Conservation (phyloP, 2,888 invertebrate genomes). For the Ornithoptera alexandrae region DNA sequence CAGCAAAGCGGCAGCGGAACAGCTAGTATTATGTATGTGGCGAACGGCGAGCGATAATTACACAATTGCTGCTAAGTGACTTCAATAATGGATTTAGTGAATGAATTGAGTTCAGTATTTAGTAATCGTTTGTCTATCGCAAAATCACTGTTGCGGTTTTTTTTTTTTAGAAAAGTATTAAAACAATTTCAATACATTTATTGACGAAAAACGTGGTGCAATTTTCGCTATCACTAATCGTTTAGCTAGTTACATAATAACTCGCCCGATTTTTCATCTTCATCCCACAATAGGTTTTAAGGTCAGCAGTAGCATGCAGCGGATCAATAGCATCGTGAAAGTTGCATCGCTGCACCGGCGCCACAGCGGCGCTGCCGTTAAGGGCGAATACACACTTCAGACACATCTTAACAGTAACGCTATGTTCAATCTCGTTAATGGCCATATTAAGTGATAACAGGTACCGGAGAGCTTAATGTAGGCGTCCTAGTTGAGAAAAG, state of each 20-base stretch:
- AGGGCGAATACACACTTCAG: slow-evolving; percentile 32
- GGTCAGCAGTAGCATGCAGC: slow-evolving; percentile 28
- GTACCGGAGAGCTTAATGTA: not conserved
- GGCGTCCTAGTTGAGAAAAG: not conserved
- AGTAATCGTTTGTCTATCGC: no score
- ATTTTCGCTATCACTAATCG: no score
- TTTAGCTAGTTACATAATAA: not conserved
- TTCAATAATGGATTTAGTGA: no score
- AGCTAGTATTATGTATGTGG: no score
- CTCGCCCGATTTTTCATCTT: slow-evolving; percentile 15
- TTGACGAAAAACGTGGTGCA: no score
- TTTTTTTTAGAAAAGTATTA: no score
- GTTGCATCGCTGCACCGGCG: slow-evolving; percentile 35
- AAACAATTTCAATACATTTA: no score
- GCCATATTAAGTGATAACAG: not conserved
- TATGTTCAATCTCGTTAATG: not conserved
- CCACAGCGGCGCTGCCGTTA: slow-evolving; percentile 32
- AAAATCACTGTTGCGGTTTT: no score
- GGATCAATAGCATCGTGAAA: slow-evolving; percentile 37
- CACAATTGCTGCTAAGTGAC: no score
- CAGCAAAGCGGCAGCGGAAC: no score
- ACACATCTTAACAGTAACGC: slow-evolving; percentile 17
- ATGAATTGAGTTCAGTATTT: no score
- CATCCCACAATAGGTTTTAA: slow-evolving; percentile 27
- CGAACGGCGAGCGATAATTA: no score